phyloP scores from a whole-genome alignment of 2,888 invertebrate genomes.

The Fabriciana adippe region DNA sequence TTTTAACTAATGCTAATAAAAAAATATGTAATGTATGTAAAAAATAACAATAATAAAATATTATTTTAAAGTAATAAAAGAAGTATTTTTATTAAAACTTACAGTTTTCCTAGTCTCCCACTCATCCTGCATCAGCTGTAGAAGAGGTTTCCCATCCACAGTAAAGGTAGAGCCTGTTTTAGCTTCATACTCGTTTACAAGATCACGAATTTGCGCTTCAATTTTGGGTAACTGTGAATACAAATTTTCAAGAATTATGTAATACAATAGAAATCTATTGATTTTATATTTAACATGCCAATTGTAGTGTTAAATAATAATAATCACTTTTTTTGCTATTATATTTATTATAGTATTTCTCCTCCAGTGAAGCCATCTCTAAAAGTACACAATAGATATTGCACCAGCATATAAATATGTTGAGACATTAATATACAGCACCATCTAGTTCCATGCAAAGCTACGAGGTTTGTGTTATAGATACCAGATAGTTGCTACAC shows the following conservation, averaged over 20 bases:
- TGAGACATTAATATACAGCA: no score
- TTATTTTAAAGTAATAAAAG: not conserved
- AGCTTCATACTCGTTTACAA: conserved; percentile 81
- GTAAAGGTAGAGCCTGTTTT: conserved; percentile 80
- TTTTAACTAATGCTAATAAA: conserved; percentile 17
- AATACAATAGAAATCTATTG: not conserved
- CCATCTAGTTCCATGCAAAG: no score
- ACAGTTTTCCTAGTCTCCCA: conserved; percentile 84
- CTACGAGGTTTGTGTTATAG: no score
- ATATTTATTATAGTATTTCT: no score
- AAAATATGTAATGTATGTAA: no score
- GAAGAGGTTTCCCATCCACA: conserved; percentile 84
- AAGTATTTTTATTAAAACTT: conserved; percentile 40
- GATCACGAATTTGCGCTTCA: conserved; percentile 83
- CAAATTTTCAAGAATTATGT: not conserved
- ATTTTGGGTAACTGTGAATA: conserved; percentile 85
- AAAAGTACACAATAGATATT: no score
- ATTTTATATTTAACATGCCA: not conserved
- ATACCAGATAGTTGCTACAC: no score
- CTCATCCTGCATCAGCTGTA: conserved; percentile 83
- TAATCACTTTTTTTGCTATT: not conserved
- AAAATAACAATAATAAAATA: not conserved
- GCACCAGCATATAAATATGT: no score
- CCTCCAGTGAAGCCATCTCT: no score
- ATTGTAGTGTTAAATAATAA: not conserved